Evolutionary conservation across 2,888 invertebrate species (phyloP), one percentile per base, ranked within the genome.

Genomic region (Drosophila koepferae): DNA sequence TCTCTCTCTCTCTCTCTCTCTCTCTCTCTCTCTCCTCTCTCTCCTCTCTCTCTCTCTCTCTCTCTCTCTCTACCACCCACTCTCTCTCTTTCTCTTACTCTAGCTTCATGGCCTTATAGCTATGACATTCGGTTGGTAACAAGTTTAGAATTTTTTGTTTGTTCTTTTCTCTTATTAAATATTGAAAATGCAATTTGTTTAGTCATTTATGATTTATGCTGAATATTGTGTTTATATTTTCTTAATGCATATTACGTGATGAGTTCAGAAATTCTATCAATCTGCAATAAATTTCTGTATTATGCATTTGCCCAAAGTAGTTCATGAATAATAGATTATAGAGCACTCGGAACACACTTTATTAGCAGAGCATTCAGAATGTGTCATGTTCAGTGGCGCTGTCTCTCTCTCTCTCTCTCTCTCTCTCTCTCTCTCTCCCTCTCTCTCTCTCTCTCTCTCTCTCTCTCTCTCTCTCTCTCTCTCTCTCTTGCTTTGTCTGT

Each of bases 301-400:
- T 23, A 23, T 23, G 23, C 23, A 10, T n/a, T 31, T n/a, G 31
- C 2, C n/a, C 14, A 16, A 38, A 2, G n/a, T 28, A 10, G 2
- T 18, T 53, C 16, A 20, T 36, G 36, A 36, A 36, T 34, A 10
- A 58, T 43, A 43, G 18, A 44, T 48, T 18, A 6, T 7, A 18
- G 14, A 18, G 8, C 28, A 12, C 16, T 36, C 36, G 4, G 18
- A 12, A n/a, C 12, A 14, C 20, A 20, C 20, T 31, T 20, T 12
- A 31, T 40, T 41, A n/a, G 43, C 31, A 73, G 73, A 34, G 73
- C 63, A 74, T 60, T 12, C 23, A 23, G 16, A 44, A 41, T 63
- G 36, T 40, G 54, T 20, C 60, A 43, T 68, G 16, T 31, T 10
- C 16, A 40, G 10, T 16, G 16, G 20, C 16, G 16, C 28, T 10